Conservation (phyloP, 2,113 vertebrate species). For the Ploceus nigricollis region DNA sequence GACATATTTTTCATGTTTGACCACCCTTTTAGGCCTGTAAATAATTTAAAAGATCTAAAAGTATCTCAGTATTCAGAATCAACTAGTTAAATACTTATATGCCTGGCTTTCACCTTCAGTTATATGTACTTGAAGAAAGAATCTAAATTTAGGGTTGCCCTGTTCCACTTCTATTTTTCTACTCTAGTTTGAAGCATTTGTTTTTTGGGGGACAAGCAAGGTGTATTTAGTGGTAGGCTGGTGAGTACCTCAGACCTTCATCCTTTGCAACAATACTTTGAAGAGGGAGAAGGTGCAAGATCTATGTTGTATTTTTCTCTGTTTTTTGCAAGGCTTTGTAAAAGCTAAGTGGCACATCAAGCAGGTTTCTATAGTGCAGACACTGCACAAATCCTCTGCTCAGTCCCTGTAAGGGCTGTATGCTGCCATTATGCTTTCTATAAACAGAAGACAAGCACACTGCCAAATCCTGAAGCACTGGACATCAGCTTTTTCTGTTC, state of each 20-base stretch:
- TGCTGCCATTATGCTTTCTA: constrained; percentile 42
- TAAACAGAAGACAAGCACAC: constrained; percentile 28
- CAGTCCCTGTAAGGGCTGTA: background rate
- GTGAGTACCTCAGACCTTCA: background rate
- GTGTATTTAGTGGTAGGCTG: background rate
- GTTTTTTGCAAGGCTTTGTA: background rate
- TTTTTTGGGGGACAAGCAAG: background rate
- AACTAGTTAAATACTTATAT: constrained; percentile 38
- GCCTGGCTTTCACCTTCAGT: constrained; percentile 24
- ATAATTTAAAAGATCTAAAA: constrained; percentile 63
- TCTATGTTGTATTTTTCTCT: background rate
- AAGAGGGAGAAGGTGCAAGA: background rate
- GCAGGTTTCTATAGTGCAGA: constrained; percentile 8
- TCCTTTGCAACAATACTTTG: background rate
- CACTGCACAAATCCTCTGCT: constrained; percentile 35
- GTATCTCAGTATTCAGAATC: constrained; percentile 16
- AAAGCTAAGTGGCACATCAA: background rate
- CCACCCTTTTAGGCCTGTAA: constrained; percentile 49
- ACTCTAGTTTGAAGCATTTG: background rate
- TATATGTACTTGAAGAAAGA: background rate
- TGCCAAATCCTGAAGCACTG: constrained; percentile 32
- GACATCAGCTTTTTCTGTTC: constrained; percentile 18
- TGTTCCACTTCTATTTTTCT: background rate
- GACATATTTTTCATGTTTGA: constrained; percentile 49
- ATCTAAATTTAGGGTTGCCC: constrained; percentile 17